A percentile compares a stretch with the other conserved stretches of the same genome.
These are phyloP conservation scores for Notarius quadriscutis DNA, from an alignment of 2,113 vertebrate species.

Conservation along the genomic window DNA sequence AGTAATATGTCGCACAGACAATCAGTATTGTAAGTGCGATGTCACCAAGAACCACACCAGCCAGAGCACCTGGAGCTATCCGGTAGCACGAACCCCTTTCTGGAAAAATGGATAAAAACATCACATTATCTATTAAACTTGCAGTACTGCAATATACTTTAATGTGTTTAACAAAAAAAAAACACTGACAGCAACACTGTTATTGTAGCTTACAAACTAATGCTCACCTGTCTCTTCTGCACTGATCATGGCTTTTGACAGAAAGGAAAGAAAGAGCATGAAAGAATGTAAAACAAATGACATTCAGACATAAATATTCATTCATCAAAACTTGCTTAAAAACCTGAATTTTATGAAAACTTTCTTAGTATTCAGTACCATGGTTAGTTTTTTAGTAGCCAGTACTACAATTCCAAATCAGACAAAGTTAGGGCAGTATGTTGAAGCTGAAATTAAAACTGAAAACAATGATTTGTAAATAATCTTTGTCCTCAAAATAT, in stretches of 20 bases:
- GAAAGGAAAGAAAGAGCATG: background rate
- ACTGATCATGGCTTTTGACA: conserved; percentile 24
- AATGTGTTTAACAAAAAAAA: background rate
- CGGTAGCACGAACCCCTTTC: conserved; percentile 66
- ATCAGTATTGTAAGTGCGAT: conserved; percentile 69
- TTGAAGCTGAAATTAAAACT: no score
- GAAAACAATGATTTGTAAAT: no score
- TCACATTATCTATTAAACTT: background rate
- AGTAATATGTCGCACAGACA: conserved; percentile 66
- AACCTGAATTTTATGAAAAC: background rate
- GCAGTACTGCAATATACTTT: background rate
- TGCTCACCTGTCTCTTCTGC: conserved; percentile 41
- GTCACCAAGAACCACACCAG: conserved; percentile 66
- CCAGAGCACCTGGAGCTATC: conserved; percentile 66
- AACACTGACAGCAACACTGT: background rate
- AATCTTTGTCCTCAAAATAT: no score
- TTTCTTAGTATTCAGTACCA: background rate
- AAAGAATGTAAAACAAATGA: background rate
- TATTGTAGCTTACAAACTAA: background rate
- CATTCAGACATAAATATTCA: background rate
- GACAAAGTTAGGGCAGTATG: no score
- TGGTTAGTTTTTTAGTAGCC: background rate
- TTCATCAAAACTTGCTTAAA: background rate
- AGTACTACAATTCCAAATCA: background rate
- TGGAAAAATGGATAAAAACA: conserved; percentile 32